Base-by-base conservation (phyloP, 2,797 vertebrate genomes). In the Pelochelys cantorii region DNA sequence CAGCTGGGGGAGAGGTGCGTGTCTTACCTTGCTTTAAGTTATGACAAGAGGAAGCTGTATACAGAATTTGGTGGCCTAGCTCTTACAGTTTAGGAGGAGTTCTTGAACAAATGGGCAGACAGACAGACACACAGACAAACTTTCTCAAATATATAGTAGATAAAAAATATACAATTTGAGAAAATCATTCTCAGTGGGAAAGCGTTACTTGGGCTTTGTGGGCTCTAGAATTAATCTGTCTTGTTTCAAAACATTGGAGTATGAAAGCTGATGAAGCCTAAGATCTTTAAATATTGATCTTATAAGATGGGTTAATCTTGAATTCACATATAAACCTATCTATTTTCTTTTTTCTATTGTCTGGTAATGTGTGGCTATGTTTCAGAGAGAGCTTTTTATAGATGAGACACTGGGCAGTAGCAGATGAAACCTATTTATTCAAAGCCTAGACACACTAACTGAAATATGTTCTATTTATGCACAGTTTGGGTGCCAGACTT, bases 401-500 rank as follows among this genome's bases (percentile, higher is more conserved):
- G 7, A 81, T 1, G 60, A 52, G 91, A 81, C 79, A 81, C 34
- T 52, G 37, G 5, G 20, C 83, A 1, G 71, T 22, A 20, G 42
- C 75, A 22, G 84, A 3, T 34, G 11, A 31, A 83, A 86, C 20
- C 4, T 77, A 27, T 48, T 78, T 92, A 62, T 55, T 79, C 59
- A 80, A 90, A 87, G 85, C 79, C 7, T 37, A 90, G 93, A 92
- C 86, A 89, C 2, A 1, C 22, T 65, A 85, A 68, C 25, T 94
- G 87, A 96, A 93, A 91, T 88, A 84, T 27, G 54, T 85, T 89
- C 15, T 48, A 83, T 90, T 95, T 91, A 95, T 93, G 92, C 90
- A 93, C 27, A 91, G 17, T 96, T 91, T 90, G 79, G 88, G 77
- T 94, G 90, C 93, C 89, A 93, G 94, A 94, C 94, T 92, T 42